A percentile compares a stretch with the other conserved stretches of the same genome.
phyloP scores from a whole-genome alignment of 2,113 vertebrate species.

The Coptodon bakossiorum region DNA sequence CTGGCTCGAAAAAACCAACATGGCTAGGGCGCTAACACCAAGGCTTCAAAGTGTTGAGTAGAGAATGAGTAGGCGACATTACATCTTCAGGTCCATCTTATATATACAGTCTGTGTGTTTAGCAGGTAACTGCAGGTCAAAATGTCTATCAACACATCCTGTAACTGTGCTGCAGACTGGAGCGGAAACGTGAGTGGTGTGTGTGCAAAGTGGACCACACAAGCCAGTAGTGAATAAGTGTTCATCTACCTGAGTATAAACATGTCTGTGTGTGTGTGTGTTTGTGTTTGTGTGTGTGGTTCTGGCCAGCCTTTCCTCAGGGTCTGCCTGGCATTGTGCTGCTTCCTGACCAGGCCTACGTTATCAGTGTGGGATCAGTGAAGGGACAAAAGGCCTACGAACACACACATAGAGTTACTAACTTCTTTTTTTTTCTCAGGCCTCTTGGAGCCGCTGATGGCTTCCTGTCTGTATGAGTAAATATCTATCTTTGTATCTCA shows the following conservation, averaged over 20 bases:
- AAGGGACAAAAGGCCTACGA: conserved; percentile 41
- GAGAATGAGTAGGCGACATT: background rate
- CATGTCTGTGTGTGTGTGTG: background rate
- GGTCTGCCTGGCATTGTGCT: conserved; percentile 63
- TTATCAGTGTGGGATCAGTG: conserved; percentile 62
- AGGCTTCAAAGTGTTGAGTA: background rate
- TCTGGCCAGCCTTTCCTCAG: conserved; percentile 50
- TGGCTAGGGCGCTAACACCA: background rate
- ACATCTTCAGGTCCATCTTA: background rate
- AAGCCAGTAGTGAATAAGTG: background rate
- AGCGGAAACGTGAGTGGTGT: background rate
- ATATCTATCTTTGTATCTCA: background rate
- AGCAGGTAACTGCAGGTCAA: background rate
- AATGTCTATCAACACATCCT: background rate
- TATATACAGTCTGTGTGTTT: background rate
- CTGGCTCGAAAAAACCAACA: background rate
- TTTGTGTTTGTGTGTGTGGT: background rate
- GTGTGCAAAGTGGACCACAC: background rate
- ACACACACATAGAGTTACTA: background rate
- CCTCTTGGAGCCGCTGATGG: conserved; percentile 24
- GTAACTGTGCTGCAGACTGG: background rate
- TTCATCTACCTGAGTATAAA: background rate
- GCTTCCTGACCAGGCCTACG: conserved; percentile 56
- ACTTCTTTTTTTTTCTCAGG: conserved; percentile 44
- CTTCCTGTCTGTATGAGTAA: background rate